These are phyloP conservation scores for Gila robusta DNA, from an alignment of 2,797 vertebrate species.

Conservation along the genomic window DNA sequence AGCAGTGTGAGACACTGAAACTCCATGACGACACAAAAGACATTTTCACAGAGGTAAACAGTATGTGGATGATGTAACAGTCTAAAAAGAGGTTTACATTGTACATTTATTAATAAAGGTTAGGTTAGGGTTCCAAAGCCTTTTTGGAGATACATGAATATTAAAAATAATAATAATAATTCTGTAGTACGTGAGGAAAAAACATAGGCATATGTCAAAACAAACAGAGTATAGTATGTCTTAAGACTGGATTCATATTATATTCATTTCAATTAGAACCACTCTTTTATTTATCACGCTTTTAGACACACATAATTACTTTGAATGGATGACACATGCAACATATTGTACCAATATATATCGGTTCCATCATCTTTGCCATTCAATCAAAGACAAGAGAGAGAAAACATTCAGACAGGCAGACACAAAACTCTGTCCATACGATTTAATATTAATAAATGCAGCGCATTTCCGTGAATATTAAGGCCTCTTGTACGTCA, in stretches of 20 bases:
- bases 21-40: conserved; percentile 3
- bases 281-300: neutral
- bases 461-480: conserved; percentile 25
- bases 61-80: conserved; percentile 43
- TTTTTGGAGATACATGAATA: neutral
- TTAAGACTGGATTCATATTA: neutral
- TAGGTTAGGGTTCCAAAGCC: neutral
- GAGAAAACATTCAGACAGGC: conserved; percentile 4
- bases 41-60: conserved; percentile 23
- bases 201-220: neutral
- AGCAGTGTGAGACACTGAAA: conserved; percentile 10
- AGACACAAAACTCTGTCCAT: conserved; percentile 15
- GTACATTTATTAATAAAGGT: neutral
- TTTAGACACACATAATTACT: neutral
- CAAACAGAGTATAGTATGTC: neutral
- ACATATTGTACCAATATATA: conserved; percentile 2
- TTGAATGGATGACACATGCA: conserved; percentile 38
- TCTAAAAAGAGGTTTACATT: conserved; percentile 28
- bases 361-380: neutral
- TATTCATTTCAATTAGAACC: neutral
- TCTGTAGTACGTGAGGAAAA: neutral
- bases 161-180: neutral
- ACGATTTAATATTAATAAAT: neutral
- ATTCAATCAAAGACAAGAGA: neutral
- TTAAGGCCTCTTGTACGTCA: conserved; percentile 53